These are phyloP conservation scores for Drosophila oshimai DNA, from an alignment of 1,140 invertebrate species.

Conservation along the genomic window DNA sequence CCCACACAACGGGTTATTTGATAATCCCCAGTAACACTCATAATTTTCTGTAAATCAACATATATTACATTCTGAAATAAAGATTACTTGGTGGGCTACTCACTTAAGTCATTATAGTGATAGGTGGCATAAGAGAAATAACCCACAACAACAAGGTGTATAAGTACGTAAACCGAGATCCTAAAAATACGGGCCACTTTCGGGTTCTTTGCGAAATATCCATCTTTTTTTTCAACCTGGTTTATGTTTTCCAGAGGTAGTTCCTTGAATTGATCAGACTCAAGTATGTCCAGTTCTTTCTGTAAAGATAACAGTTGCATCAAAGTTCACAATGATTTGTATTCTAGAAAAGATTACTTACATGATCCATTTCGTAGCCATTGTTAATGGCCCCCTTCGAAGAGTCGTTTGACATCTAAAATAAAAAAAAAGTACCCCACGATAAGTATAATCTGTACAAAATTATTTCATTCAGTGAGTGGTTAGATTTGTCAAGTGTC, in stretches of 20 bases:
- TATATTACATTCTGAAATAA: too few species aligned
- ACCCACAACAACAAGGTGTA: slow-evolving; percentile 47
- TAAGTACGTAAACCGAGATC: slow-evolving; percentile 13
- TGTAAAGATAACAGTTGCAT: background rate
- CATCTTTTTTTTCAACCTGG: background rate
- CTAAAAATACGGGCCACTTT: slow-evolving; percentile 25
- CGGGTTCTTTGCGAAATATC: slow-evolving; percentile 6
- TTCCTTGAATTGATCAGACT: background rate
- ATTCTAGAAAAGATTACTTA: slow-evolving; percentile 7
- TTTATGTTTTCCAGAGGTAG: background rate
- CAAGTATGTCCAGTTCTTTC: slow-evolving; percentile 11
- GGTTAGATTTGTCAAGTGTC: background rate
- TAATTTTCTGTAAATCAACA: slow-evolving; percentile 21
- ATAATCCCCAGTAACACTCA: slow-evolving; percentile 6
- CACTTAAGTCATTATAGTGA: slow-evolving; percentile 67
- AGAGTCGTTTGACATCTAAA: slow-evolving; percentile 50
- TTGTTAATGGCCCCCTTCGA: slow-evolving; percentile 38
- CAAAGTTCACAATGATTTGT: background rate
- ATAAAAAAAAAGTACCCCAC: background rate
- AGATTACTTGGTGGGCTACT: background rate
- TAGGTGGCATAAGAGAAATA: slow-evolving; percentile 77
- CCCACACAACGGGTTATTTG: slow-evolving; percentile 31
- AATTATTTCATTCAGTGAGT: background rate
- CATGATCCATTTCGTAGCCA: slow-evolving; percentile 57
- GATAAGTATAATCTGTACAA: slow-evolving; percentile 6